Conservation (phyloP, 2,888 invertebrate species). For the Athripsodes cinereus region DNA sequence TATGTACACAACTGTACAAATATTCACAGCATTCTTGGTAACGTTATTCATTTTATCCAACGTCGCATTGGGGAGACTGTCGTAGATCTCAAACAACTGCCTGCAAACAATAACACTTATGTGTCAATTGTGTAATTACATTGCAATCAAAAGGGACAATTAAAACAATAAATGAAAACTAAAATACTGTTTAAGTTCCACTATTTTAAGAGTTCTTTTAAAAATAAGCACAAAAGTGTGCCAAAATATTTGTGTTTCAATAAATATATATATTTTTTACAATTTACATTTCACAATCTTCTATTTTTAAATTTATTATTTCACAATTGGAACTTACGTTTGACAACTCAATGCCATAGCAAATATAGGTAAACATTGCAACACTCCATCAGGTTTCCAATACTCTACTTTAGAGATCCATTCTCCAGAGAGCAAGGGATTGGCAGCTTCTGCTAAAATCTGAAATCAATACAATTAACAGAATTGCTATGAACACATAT, state of each 20-base stretch:
- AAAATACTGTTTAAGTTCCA: not conserved
- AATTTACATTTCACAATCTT: too few species aligned
- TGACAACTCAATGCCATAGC: constrained; percentile 96
- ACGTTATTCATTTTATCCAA: constrained; percentile 85
- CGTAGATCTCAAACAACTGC: constrained; percentile 90
- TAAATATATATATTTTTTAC: too few species aligned
- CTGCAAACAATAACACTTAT: constrained; percentile 40
- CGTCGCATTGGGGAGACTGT: constrained; percentile 80
- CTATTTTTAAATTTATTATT: too few species aligned
- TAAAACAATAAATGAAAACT: not conserved
- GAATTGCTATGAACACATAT: too few species aligned
- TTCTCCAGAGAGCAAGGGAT: constrained; percentile 65
- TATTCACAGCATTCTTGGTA: constrained; percentile 82
- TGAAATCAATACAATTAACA: constrained; percentile 39
- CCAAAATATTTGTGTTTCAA: not conserved
- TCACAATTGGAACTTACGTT: constrained; percentile 61
- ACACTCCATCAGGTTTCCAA: constrained; percentile 79
- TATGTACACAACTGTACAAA: constrained; percentile 86
- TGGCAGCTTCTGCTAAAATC: constrained; percentile 75
- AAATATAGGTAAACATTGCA: constrained; percentile 93
- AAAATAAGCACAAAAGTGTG: not conserved
- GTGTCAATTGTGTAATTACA: not conserved
- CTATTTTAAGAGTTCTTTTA: not conserved
- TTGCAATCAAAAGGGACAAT: too few species aligned
- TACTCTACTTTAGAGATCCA: constrained; percentile 68